Evolutionary conservation across 2,797 vertebrate genomes (phyloP), one percentile per base, ranked within the genome.

Genomic region (Oophaga sylvatica): DNA sequence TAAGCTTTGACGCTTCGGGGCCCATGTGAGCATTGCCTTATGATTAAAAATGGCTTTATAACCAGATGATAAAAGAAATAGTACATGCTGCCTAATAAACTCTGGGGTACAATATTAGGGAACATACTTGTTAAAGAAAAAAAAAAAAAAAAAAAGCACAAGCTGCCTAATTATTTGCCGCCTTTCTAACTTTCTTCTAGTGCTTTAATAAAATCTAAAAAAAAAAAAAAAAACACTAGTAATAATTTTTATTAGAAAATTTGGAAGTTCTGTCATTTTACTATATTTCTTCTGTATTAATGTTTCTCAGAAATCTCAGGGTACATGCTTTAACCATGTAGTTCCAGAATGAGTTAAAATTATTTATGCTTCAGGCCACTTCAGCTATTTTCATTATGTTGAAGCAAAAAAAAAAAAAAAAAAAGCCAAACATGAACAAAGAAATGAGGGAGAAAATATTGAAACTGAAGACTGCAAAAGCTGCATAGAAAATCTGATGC

Each of bases 351-450:
- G 71, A 75, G 48, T 20, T 19, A 81, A 60, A 41, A 63, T 48
- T 81, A 81, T 81, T 81, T 81, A 62, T 81, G 80, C 80, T 77
- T 77, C 75, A 77, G 75, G 75, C 45, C 75, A 77, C 75, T 53
- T 77, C 62, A 81, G 35, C 22, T 65, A 20, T 67, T 81, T 63
- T 81, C 35, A 63, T 62, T 63, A 45, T 63, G 65, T 81, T 22
- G 19, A 75, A 75, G 70, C 45, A 45, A n/a, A n/a, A n/a, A n/a
- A n/a, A 41, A 73, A 4, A 70, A 35, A 35, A 70, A 70, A 63
- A 63, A 63, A 73, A 73, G 22, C 22, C 0, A 41, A 73, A 17
- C 2, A 8, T 2, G 73, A n/a, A 56, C 75, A 77, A 77, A 77
- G 75, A 77, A 77, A 77, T 56, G 12, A 77, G 16, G 48, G 73